Percentiles rank a stretch among this genome's conserved stretches.
phyloP scores from a whole-genome alignment of 2,888 invertebrate species.

The Fabriciana adippe region DNA sequence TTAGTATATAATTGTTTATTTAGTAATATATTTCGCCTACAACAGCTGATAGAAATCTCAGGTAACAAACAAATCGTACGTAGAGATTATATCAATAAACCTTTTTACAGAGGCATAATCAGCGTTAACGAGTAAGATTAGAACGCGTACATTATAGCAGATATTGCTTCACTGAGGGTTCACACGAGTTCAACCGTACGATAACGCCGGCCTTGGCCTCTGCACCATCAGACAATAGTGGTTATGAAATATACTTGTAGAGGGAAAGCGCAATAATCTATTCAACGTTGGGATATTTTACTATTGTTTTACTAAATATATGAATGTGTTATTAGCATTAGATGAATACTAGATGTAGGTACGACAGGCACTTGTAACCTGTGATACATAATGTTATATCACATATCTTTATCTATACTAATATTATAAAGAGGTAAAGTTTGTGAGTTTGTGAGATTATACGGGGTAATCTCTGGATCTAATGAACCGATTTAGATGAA shows the following conservation, averaged over 20 bases:
- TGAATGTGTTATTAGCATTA: no score
- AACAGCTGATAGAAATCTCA: constrained; percentile 14
- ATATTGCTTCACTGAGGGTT: constrained; percentile 53
- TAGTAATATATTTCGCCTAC: neutral
- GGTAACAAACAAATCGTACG: constrained; percentile 33
- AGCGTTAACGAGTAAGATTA: constrained; percentile 44
- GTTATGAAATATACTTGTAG: constrained; percentile 49
- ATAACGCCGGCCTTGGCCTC: constrained; percentile 69
- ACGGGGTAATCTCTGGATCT: no score
- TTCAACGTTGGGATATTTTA: no score
- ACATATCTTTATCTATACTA: no score
- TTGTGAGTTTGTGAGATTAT: no score
- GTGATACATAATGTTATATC: no score
- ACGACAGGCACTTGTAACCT: no score
- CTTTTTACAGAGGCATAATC: constrained; percentile 44
- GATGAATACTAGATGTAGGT: no score
- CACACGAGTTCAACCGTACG: constrained; percentile 63
- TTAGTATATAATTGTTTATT: neutral
- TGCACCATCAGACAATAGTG: constrained; percentile 61
- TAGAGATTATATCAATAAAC: constrained; percentile 38
- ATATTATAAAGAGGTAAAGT: no score
- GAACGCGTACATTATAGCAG: constrained; percentile 33
- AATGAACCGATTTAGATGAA: no score
- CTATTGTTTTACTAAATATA: no score
- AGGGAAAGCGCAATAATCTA: constrained; percentile 24